Base-by-base conservation (phyloP, 2,113 vertebrate genomes). In the Pycnonotus jocosus region DNA sequence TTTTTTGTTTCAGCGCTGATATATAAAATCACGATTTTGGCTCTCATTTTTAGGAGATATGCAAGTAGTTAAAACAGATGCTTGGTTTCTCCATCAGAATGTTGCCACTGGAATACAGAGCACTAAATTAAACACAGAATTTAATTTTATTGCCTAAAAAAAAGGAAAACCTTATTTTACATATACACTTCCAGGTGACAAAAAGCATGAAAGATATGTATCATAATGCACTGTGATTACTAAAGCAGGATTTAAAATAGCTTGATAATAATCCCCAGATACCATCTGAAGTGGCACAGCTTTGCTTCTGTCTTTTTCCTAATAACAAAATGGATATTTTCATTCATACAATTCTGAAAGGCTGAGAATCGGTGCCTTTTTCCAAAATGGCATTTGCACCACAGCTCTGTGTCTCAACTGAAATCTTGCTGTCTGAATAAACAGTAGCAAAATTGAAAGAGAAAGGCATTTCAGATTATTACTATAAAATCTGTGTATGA, bases 141-240 rank as follows among this genome's bases (percentile, higher is more conserved):
- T 84, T 50, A 40, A 54, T 81, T 87, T 76, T 54, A 8, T 15
- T 76, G 7, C 13, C 8, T 25, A 8, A 6, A 69, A 53, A 64
- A 64, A 44, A 20, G 4, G 10, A 19, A 48, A 42, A 15, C 7
- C 1, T 33, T 51, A 12, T 68, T 91, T 76, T 76, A 44, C 16
- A 15, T 8, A 47, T 23, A 60, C 7, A 31, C 2, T 48, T 82
- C 5, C 35, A 64, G 11, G 11, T 79, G 42, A 66, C n/a, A 66
- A 65, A 64, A 33, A 42, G 3, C 25, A 47, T 21, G 27, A 66
- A 74, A 57, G 4, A 11, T 17, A 23, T 8, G 8, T 30, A 37
- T 42, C 28, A 44, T 22, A 25, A n/a, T 28, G 56, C 0, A 0
- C 3, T 50, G 4, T 78, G 31, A 45, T 62, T 83, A 66, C 27